A percentile compares a stretch with the other conserved stretches of the same genome.
These are phyloP conservation scores for Drosophila diplacantha DNA, from an alignment of 2,888 invertebrate species.

Conservation along the genomic window DNA sequence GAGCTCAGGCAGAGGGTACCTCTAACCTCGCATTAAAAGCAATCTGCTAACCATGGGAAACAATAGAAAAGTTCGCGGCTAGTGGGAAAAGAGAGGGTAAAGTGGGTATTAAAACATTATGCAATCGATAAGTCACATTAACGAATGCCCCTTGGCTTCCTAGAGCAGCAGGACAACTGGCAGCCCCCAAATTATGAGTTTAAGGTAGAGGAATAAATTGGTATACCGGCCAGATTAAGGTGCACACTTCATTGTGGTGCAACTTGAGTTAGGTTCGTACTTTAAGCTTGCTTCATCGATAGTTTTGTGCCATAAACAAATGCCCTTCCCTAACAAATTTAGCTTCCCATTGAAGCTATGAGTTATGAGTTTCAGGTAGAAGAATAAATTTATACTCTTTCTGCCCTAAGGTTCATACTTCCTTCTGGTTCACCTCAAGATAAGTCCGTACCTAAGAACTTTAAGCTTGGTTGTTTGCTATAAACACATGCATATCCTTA, in stretches of 20 bases:
- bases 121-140: constrained; percentile 12
- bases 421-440: background rate
- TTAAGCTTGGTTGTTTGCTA: too few relatives aligned
- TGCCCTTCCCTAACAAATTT: background rate
- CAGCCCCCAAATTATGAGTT: background rate
- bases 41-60: constrained; percentile 12
- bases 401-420: too few relatives aligned
- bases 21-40: background rate
- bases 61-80: constrained; percentile 26
- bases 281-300: background rate
- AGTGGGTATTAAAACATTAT: constrained; percentile 1
- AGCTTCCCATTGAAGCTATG: too few relatives aligned
- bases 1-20: background rate
- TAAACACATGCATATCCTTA: constrained; percentile 6
- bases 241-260: too few relatives aligned
- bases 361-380: too few relatives aligned
- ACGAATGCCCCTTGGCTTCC: background rate
- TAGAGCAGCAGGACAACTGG: background rate
- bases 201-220: background rate
- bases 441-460: background rate
- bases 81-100: background rate
- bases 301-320: background rate
- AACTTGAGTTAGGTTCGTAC: too few relatives aligned
- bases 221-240: too few relatives aligned
- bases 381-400: too few relatives aligned